phyloP scores from a whole-genome alignment of 2,113 vertebrate species.

The Pogonocichla stellata region DNA sequence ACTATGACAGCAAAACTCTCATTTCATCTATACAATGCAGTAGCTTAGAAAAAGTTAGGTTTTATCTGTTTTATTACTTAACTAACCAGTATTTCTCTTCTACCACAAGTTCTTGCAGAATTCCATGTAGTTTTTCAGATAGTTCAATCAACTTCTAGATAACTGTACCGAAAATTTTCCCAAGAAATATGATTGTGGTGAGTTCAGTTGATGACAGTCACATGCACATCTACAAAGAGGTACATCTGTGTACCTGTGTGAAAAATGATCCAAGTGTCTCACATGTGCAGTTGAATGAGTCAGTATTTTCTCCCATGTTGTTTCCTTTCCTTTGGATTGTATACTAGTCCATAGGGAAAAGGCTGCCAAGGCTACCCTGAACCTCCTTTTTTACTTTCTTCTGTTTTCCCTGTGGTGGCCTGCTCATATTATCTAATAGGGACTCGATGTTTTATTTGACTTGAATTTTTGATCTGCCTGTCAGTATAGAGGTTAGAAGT shows the following conservation, averaged over 20 bases:
- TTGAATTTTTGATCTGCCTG: background rate
- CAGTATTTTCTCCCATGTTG: background rate
- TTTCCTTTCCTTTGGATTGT: background rate
- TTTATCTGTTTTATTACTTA: background rate
- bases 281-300: background rate
- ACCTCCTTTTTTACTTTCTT: background rate
- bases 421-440: background rate
- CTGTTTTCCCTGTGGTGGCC: background rate
- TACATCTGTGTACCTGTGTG: background rate
- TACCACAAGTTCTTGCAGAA: background rate
- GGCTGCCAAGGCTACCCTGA: background rate
- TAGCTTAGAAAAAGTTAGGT: background rate
- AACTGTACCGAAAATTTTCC: background rate
- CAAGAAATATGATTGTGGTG: background rate
- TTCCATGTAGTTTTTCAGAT: background rate
- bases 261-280: background rate
- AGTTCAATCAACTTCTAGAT: background rate
- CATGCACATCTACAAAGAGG: background rate
- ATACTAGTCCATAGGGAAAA: background rate
- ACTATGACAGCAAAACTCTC: constrained; percentile 29
- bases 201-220: background rate
- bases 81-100: background rate
- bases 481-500: background rate
- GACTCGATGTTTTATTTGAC: background rate
- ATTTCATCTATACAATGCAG: background rate